Evolutionary conservation across 2,888 invertebrate genomes (phyloP), one percentile per base, ranked within the genome.

Genomic region (Cactoblastis cactorum): DNA sequence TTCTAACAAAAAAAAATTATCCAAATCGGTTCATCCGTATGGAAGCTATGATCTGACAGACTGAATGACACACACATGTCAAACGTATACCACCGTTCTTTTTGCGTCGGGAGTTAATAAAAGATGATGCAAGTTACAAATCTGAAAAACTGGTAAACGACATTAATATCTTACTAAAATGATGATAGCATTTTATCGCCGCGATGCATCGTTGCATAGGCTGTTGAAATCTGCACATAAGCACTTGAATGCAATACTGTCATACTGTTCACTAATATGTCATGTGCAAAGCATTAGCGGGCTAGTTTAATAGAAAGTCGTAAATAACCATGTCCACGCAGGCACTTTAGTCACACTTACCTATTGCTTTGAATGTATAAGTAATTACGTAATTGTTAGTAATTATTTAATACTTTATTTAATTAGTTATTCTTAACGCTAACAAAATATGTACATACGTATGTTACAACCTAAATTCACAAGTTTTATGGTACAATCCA

Each of bases 241-340:
- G 46, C 38, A 45, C 43, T 45, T 24, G 47, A 39, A 46, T 56
- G 54, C 53, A 53, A 34, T 17, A 19, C 43, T 50, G 54, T 28
- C 28, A 28, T 45, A 39, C 56, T 51, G 49, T 43, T 43, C 48
- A 37, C 33, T 17, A 43, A 28, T 43, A 49, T 45, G 48, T 51
- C 53, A 50, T 50, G 54, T 49, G 41, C 48, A 32, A 51, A 46
- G 51, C 54, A 61, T 59, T 58, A 53, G 53, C 54, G 50, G 50
- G 53, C 56, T 43, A 49, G 45, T 68, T 66, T 50, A 62, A 63
- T 57, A 57, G 66, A 63, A 51, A 68, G 67, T 68, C 70, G 72
- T 72, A 74, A 74, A 78, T 63, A 55, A 62, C 53, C 62, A 62
- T 58, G 62, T 56, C 61, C 50, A 52, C n/a, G n/a, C n/a, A n/a